phyloP scores from a whole-genome alignment of 2,888 invertebrate genomes.

The Leptopterna dolabrata region DNA sequence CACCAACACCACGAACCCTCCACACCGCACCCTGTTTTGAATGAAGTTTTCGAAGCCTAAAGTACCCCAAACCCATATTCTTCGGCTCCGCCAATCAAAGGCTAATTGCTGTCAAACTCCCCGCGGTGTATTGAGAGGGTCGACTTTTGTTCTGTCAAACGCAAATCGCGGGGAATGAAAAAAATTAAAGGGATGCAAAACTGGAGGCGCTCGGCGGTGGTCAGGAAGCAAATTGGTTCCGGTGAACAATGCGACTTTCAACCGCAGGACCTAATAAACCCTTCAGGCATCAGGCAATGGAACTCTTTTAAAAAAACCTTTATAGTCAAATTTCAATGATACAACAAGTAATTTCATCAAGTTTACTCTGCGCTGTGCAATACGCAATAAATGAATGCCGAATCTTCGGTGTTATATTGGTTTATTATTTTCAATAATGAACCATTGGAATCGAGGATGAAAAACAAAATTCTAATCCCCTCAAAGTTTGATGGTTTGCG shows the following conservation, averaged over 20 bases:
- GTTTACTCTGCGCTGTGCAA: too few relatives aligned
- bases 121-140: not conserved
- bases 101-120: conserved; percentile 46
- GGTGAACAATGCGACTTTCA: not conserved
- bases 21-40: not conserved
- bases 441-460: too few relatives aligned
- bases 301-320: not conserved
- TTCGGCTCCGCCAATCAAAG: conserved; percentile 21
- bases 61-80: conserved; percentile 13
- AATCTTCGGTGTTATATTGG: too few relatives aligned
- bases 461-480: too few relatives aligned
- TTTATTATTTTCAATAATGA: too few relatives aligned
- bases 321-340: too few relatives aligned
- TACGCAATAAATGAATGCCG: too few relatives aligned
- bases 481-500: too few relatives aligned
- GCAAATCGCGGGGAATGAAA: not conserved
- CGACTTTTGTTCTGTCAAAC: conserved; percentile 48
- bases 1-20: not conserved
- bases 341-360: too few relatives aligned
- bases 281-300: not conserved
- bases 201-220: not conserved
- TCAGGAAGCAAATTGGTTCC: conserved; percentile 27
- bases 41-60: conserved; percentile 7
- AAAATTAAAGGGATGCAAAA: conserved; percentile 44
- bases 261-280: not conserved